These are phyloP conservation scores for Polyergus mexicanus DNA, from an alignment of 1,140 invertebrate species.

Conservation along the genomic window DNA sequence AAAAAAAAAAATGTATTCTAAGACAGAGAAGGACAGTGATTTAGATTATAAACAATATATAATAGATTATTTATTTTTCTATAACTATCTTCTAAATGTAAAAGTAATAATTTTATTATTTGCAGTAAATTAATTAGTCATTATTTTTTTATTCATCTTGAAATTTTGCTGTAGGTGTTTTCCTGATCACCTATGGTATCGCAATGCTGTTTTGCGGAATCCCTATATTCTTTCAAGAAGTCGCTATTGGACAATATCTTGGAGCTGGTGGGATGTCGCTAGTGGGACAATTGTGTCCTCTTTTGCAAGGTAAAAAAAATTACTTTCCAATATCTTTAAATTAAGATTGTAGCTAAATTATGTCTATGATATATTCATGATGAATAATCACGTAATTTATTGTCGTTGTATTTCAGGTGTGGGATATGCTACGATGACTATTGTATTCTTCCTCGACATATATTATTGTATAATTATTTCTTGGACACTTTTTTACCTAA, in stretches of 20 bases:
- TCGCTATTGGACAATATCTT: slow-evolving; percentile 89
- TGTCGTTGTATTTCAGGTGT: slow-evolving; percentile 86
- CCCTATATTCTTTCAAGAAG: slow-evolving; percentile 93
- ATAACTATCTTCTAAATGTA: background rate
- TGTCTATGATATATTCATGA: background rate
- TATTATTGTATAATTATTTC: slow-evolving; percentile 90
- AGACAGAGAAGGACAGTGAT: background rate
- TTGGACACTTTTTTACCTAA: slow-evolving; percentile 89
- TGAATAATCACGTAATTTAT: slow-evolving; percentile 16
- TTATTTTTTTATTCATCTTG: background rate
- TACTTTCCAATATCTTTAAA: background rate
- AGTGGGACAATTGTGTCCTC: slow-evolving; percentile 88
- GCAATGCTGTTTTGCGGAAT: slow-evolving; percentile 92
- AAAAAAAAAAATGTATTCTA: background rate
- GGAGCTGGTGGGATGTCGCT: slow-evolving; percentile 89
- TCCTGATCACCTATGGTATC: slow-evolving; percentile 90
- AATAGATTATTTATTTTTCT: slow-evolving; percentile 1
- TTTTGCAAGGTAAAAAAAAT: slow-evolving; percentile 87
- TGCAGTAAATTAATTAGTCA: background rate
- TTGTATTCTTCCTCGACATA: slow-evolving; percentile 90
- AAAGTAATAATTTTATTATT: slow-evolving; percentile 26
- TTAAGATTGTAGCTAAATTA: background rate
- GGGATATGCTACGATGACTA: slow-evolving; percentile 90
- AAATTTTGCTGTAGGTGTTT: slow-evolving; percentile 86
- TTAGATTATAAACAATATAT: background rate